Percentiles rank a stretch among this genome's conserved stretches.
These are phyloP conservation scores for Pararge aegeria DNA, from an alignment of 1,140 invertebrate species.

Conservation along the genomic window DNA sequence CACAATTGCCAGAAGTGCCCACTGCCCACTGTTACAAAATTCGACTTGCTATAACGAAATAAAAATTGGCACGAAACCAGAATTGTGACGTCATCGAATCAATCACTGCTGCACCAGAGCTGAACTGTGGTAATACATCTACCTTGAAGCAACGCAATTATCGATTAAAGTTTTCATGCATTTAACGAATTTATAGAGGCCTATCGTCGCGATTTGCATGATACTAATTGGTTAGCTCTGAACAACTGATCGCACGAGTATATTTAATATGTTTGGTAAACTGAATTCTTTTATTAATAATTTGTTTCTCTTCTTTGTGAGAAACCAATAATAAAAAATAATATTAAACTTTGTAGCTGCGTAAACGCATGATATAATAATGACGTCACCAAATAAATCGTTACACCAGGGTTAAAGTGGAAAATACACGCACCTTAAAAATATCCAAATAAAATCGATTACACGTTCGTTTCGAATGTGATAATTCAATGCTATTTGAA, in stretches of 20 bases:
- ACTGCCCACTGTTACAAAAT: constrained; percentile 19
- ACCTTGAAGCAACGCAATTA: constrained; percentile 21
- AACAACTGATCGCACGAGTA: too few species aligned
- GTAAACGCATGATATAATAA: too few species aligned
- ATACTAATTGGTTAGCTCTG: too few species aligned
- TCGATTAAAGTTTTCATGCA: constrained; percentile 21
- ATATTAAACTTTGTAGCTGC: too few species aligned
- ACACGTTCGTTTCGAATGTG: neutral
- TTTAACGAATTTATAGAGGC: neutral
- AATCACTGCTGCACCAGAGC: constrained; percentile 26
- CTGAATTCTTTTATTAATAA: too few species aligned
- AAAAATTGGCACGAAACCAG: constrained; percentile 24
- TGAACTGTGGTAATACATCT: constrained; percentile 22
- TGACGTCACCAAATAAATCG: too few species aligned
- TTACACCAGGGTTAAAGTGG: too few species aligned
- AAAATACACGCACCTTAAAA: too few species aligned
- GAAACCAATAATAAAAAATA: too few species aligned
- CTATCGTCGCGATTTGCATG: neutral
- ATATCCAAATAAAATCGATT: constrained; percentile 8
- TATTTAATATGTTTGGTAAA: too few species aligned
- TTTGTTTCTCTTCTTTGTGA: too few species aligned
- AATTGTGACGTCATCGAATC: constrained; percentile 26
- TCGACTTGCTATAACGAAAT: constrained; percentile 19
- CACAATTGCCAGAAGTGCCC: constrained; percentile 14
- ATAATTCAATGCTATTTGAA: neutral